Evolutionary conservation across 2,113 vertebrate genomes (phyloP).

Genomic region (Pagrus major): DNA sequence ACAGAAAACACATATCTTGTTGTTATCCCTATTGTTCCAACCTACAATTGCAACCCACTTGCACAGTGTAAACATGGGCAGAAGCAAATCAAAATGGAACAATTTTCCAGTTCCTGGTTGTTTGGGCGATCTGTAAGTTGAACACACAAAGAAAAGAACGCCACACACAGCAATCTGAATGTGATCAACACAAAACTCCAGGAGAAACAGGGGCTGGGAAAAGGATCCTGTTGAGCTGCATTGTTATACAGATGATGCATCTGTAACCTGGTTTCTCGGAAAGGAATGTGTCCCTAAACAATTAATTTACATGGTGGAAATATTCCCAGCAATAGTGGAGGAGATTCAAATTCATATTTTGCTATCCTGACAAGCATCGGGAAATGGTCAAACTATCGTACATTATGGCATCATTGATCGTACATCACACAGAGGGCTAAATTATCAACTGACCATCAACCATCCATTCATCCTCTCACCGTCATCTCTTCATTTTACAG

Average conservation of each 20-base stretch:
- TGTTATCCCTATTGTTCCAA: slow-evolving; percentile 20
- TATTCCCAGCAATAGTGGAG: no score
- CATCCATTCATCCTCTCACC: not conserved
- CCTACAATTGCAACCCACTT: slow-evolving; percentile 50
- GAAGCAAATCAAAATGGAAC: slow-evolving; percentile 8
- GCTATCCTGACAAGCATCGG: no score
- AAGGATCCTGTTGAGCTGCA: not conserved
- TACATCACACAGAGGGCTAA: no score
- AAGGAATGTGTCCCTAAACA: not conserved
- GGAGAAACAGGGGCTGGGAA: not conserved
- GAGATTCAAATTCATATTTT: no score
- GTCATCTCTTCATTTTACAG: not conserved
- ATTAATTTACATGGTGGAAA: not conserved
- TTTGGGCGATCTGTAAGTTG: not conserved
- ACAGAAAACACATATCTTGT: slow-evolving; percentile 16
- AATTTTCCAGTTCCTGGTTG: not conserved
- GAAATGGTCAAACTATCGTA: no score
- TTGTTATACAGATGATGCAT: not conserved
- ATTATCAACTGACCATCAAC: no score
- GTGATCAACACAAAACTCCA: not conserved
- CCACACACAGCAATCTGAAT: not conserved
- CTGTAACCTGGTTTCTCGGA: not conserved
- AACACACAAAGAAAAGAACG: not conserved
- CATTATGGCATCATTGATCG: no score
- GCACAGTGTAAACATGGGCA: not conserved